A percentile compares a stretch with the other conserved stretches of the same genome.
phyloP scores from a whole-genome alignment of 2,113 vertebrate genomes.

The Indicator maculatus region DNA sequence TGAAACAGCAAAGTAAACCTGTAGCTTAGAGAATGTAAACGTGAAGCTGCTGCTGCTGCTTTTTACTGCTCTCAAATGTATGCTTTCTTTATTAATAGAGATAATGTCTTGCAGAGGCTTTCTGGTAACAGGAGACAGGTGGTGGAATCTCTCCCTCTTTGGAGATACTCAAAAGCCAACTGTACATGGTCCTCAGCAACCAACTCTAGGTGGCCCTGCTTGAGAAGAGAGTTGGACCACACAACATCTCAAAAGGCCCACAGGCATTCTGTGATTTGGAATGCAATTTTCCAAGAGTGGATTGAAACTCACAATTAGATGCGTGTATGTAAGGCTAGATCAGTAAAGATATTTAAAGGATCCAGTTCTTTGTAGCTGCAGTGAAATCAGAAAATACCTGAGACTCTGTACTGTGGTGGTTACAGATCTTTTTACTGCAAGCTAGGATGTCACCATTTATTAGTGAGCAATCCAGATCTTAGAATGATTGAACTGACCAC shows the following conservation, averaged over 20 bases:
- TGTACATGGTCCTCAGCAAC: neutral
- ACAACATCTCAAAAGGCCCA: neutral
- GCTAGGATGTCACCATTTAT: neutral
- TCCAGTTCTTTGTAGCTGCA: neutral
- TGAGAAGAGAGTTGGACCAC: neutral
- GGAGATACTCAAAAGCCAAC: neutral
- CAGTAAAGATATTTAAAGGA: neutral
- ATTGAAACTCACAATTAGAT: neutral
- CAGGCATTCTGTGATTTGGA: neutral
- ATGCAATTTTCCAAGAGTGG: rapidly evolving
- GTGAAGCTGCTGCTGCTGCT: rapidly evolving
- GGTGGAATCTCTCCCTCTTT: neutral
- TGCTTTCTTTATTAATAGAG: neutral
- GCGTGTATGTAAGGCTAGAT: neutral
- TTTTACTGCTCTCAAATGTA: neutral
- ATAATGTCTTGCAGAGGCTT: neutral
- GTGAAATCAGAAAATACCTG: neutral
- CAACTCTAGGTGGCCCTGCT: neutral
- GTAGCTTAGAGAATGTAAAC: neutral
- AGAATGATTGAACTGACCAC: neutral
- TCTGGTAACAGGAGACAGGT: neutral
- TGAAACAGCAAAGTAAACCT: neutral
- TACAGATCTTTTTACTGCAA: neutral
- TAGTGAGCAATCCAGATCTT: neutral
- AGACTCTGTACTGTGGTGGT: neutral